phyloP scores from a whole-genome alignment of 2,797 vertebrate genomes.

The Calcarius lapponicus region DNA sequence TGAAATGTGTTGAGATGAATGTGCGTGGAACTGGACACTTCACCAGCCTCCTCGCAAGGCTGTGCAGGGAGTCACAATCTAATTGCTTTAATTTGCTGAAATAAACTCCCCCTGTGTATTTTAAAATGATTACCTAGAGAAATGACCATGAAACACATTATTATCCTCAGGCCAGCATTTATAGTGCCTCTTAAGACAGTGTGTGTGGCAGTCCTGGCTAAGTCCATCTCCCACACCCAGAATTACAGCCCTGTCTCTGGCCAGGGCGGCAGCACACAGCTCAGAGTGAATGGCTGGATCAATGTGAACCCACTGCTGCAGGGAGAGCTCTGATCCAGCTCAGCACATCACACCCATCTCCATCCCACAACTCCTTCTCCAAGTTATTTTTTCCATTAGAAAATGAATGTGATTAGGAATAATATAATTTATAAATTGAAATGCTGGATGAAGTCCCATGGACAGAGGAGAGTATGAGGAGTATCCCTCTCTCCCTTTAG shows the following conservation, averaged over 20 bases:
- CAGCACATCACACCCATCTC: background rate
- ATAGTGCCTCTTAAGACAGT: background rate
- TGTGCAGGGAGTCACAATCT: background rate
- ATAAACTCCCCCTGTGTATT: background rate
- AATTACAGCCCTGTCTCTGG: background rate
- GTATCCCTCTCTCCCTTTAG: background rate
- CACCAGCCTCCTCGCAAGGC: background rate
- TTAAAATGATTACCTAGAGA: background rate
- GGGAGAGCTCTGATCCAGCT: background rate
- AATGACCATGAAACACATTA: background rate
- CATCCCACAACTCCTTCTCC: background rate
- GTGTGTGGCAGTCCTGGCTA: background rate
- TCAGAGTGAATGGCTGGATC: background rate
- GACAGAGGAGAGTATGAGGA: fast-evolving
- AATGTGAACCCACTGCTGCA: background rate
- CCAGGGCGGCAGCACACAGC: background rate
- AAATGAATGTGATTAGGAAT: background rate
- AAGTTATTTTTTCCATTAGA: background rate
- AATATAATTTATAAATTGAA: background rate
- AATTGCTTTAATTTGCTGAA: background rate
- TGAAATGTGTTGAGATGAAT: background rate
- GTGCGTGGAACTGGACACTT: background rate
- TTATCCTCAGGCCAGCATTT: background rate
- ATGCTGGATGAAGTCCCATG: background rate
- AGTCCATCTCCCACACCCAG: background rate